phyloP scores from a whole-genome alignment of 2,797 vertebrate genomes.

The Gymnoscopelus microlampas region DNA sequence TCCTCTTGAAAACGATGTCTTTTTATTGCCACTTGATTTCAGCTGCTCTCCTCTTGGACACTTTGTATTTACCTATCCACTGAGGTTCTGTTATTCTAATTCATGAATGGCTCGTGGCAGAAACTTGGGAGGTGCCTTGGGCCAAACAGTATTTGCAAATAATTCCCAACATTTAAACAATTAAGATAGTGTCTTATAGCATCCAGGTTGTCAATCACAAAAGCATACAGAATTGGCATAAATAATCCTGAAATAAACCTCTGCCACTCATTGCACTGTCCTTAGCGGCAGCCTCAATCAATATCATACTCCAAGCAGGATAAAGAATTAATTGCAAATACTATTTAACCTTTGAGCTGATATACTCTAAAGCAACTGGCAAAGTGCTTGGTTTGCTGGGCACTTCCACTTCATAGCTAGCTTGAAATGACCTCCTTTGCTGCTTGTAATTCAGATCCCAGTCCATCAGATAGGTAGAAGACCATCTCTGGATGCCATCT shows the following conservation, averaged over 20 bases:
- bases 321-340: not conserved
- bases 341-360: not conserved
- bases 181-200: no score
- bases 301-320: not conserved
- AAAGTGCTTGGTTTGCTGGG: not conserved
- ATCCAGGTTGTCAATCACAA: no score
- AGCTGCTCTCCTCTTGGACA: not conserved
- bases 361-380: constrained; percentile 1
- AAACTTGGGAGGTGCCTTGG: no score
- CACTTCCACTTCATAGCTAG: constrained; percentile 24
- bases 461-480: constrained; percentile 33
- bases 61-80: not conserved
- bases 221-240: no score
- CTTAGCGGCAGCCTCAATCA: not conserved
- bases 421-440: not conserved
- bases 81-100: no score
- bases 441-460: constrained; percentile 21
- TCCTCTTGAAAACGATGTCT: constrained; percentile 23
- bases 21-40: constrained; percentile 1
- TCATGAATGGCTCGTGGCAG: no score
- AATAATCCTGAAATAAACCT: no score
- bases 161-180: no score
- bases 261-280: no score
- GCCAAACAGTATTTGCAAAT: no score
- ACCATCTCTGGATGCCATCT: constrained; percentile 23